phyloP scores from a whole-genome alignment of 2,113 vertebrate genomes.

The Fulica atra region DNA sequence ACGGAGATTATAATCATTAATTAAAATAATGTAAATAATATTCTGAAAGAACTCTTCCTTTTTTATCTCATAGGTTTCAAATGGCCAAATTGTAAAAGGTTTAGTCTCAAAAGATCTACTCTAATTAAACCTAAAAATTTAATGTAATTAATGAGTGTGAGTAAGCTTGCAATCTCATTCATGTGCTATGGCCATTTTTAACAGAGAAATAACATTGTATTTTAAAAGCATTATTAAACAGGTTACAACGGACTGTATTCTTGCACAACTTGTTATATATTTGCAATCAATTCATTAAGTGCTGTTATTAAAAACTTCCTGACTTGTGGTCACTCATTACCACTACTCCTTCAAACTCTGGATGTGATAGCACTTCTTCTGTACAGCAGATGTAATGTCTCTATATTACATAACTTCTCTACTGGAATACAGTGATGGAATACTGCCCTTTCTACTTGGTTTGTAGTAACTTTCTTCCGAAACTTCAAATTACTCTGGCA shows the following conservation, averaged over 20 bases:
- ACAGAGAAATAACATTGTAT: conserved; percentile 38
- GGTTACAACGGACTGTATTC: not conserved
- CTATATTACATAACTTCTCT: not conserved
- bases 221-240: conserved; percentile 3
- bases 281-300: not conserved
- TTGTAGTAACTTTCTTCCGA: not conserved
- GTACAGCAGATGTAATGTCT: accelerated
- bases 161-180: conserved; percentile 53
- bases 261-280: not conserved
- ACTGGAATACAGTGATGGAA: not conserved
- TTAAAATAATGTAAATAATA: conserved; percentile 84
- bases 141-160: conserved; percentile 73
- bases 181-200: conserved; percentile 8
- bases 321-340: not conserved
- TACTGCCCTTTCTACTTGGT: not conserved
- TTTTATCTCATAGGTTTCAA: conserved; percentile 78
- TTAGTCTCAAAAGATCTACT: conserved; percentile 74
- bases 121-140: conserved; percentile 80
- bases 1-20: conserved; percentile 83
- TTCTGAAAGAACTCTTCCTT: conserved; percentile 73
- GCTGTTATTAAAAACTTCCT: not conserved
- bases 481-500: not conserved
- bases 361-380: not conserved
- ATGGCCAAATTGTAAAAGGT: conserved; percentile 72
- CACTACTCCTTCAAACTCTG: not conserved